Evolutionary conservation across 2,888 invertebrate genomes (phyloP), one percentile per base, ranked within the genome.

Genomic region (Yponomeuta evonymella): DNA sequence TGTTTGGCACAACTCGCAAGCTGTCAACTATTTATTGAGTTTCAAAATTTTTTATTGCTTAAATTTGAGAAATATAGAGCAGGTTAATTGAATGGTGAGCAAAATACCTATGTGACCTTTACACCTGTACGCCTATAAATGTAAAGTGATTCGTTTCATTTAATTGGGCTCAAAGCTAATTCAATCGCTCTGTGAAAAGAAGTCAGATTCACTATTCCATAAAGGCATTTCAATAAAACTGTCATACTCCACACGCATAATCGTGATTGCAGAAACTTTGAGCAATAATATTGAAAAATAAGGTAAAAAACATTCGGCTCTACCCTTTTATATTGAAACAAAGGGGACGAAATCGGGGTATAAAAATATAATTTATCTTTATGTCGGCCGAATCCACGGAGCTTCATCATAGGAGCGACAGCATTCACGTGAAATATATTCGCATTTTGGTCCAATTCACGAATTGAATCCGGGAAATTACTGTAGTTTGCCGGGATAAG

Each of bases 401-500:
- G 51, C 51, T 58, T 58, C 51, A 58, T 58, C 51, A 58, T 58
- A 58, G 51, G 15, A 58, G 51, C 51, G 51, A 58, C 51, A 58
- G 5, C 51, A 58, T 58, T 58, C 51, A 15, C 51, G 12, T 58
- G 51, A 63, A 64, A 48, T 63, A 29, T 70, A 65, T 73, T 76
- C 75, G 72, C 43, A 43, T 43, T 43, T 79, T 83, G 84, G 84
- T 83, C 84, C 83, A 84, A 83, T 83, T 81, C 79, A 75, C 77
- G 80, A 81, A 85, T 86, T 83, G 85, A 83, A 84, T 84, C 80
- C 78, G 81, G 76, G 81, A 83, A 85, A 88, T 86, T 83, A 83
- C 83, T 81, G 84, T 82, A 88, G 83, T 88, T 88, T 82, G 76
- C 78, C 86, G 84, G 87, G 87, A 87, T 88, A 88, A 88, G 87